Conservation (phyloP, 2,113 vertebrate species). For the Etheostoma spectabile region DNA sequence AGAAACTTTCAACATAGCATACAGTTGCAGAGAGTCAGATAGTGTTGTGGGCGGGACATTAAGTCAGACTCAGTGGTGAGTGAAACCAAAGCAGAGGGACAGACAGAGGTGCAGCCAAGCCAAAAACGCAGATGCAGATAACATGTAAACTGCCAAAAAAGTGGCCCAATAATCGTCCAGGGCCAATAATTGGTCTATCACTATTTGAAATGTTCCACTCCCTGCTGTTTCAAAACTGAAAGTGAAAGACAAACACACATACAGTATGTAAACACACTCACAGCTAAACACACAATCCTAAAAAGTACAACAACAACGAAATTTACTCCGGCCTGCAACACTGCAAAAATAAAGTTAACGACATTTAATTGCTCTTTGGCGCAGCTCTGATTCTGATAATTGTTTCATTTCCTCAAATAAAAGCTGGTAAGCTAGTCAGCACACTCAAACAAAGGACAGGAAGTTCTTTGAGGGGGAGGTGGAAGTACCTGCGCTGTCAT, state of each 20-base stretch:
- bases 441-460: conserved; percentile 7
- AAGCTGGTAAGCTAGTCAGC: neutral
- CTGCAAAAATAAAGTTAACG: neutral
- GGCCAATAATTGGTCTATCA: too few relatives aligned
- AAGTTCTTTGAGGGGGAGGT: neutral
- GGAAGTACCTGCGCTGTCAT: neutral
- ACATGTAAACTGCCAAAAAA: too few relatives aligned
- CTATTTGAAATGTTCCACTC: too few relatives aligned
- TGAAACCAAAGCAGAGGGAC: too few relatives aligned
- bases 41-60: too few relatives aligned
- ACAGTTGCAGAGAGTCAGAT: too few relatives aligned
- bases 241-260: conserved; percentile 1
- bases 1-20: too few relatives aligned
- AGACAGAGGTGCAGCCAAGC: too few relatives aligned
- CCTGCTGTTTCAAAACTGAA: neutral
- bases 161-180: too few relatives aligned
- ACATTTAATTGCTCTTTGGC: neutral
- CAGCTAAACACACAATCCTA: neutral
- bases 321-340: neutral
- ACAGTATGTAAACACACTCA: neutral
- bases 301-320: neutral
- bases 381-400: neutral
- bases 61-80: too few relatives aligned
- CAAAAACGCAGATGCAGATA: too few relatives aligned
- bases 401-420: neutral